phyloP scores from a whole-genome alignment of 2,113 vertebrate genomes.

The Casuarius casuarius region DNA sequence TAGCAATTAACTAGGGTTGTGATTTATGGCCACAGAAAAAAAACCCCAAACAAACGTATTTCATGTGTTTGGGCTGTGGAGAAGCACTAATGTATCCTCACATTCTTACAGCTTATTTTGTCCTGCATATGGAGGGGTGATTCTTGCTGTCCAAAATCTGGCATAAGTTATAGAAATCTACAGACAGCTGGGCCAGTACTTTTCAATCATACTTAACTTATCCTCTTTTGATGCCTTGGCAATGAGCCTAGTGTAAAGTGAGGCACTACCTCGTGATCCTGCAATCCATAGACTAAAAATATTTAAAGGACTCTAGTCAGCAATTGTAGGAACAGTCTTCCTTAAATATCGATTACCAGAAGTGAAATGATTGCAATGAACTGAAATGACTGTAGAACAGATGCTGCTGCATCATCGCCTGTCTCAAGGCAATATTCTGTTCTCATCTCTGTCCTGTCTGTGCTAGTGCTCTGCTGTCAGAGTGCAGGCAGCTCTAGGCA shows the following conservation, averaged over 20 bases:
- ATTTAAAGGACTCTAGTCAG: not conserved
- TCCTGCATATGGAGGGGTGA: not conserved
- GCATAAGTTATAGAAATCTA: not conserved
- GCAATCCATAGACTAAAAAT: not conserved
- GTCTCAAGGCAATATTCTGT: not conserved
- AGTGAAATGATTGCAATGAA: not conserved
- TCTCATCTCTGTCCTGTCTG: not conserved
- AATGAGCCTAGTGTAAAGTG: not conserved
- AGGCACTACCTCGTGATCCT: not conserved
- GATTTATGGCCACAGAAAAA: not conserved
- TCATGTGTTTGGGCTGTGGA: not conserved
- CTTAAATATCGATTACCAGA: not conserved
- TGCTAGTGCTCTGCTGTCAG: not conserved
- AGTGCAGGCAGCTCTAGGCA: not conserved
- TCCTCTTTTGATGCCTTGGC: not conserved
- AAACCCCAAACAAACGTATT: not conserved
- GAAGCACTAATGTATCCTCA: not conserved
- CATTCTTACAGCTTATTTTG: not conserved
- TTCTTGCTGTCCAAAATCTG: not conserved
- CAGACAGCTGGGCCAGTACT: not conserved
- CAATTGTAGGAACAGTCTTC: not conserved
- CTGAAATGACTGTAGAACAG: not conserved
- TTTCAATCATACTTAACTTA: not conserved
- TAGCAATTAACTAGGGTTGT: not conserved
- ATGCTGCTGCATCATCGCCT: not conserved